Conservation (phyloP, 37 sponge, comb jelly and placozoan species). For the Geodia barretti region DNA sequence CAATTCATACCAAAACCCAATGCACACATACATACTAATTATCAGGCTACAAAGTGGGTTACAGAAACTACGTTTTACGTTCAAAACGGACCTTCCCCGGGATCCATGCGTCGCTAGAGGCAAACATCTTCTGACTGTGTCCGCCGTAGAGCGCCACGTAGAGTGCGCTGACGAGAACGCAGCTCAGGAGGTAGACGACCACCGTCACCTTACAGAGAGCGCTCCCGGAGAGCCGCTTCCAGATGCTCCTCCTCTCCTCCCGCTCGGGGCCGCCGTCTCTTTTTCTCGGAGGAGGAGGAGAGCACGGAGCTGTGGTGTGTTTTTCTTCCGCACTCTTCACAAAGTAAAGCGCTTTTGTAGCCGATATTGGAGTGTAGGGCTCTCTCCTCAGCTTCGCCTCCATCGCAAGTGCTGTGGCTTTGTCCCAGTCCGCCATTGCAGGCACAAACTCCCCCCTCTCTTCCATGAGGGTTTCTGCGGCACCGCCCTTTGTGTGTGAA, state of each 20-base stretch:
- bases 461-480: not conserved
- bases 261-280: not conserved
- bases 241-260: not conserved
- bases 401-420: not conserved
- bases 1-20: too few species aligned
- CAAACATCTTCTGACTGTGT: slow-evolving; percentile 6
- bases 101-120: slow-evolving; percentile 34
- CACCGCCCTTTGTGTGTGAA: not conserved
- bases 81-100: slow-evolving; percentile 49
- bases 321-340: not conserved
- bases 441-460: too few species aligned
- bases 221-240: slow-evolving; percentile 14
- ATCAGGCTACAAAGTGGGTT: not conserved
- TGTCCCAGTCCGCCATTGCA: not conserved
- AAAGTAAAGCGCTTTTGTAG: not conserved
- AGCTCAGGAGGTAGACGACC: slow-evolving; percentile 58
- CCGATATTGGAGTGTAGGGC: not conserved
- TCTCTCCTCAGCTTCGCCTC: not conserved
- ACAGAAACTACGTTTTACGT: too few species aligned
- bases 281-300: not conserved
- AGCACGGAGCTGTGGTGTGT: not conserved
- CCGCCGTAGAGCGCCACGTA: slow-evolving; percentile 74
- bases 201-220: slow-evolving; percentile 51
- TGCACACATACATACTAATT: too few species aligned
- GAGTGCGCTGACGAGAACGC: slow-evolving; percentile 63